Conservation (phyloP, 35 echinoderm and acorn worm genomes). For the Ophiothrix spiculata region DNA sequence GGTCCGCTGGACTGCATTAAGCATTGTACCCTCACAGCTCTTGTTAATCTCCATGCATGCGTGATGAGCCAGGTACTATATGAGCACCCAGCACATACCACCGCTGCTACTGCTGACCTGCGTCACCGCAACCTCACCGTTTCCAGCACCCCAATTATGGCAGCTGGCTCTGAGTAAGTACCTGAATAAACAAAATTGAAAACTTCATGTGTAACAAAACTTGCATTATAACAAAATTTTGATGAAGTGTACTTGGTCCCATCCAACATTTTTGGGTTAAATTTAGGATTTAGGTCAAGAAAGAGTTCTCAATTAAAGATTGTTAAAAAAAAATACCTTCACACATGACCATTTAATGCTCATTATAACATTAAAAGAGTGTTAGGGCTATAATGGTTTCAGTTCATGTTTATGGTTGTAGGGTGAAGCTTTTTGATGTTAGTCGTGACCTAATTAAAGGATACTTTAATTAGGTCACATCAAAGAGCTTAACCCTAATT, state of each 20-base stretch:
- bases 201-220: not conserved
- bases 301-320: not conserved
- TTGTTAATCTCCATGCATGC: conserved; percentile 34
- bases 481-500: too few species aligned
- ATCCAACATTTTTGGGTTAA: not conserved
- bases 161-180: conserved; percentile 86
- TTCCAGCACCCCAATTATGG: conserved; percentile 27
- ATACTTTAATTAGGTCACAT: too few species aligned
- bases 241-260: not conserved
- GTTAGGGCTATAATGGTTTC: too few species aligned
- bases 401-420: too few species aligned
- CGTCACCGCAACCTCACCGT: not conserved
- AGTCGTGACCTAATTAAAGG: too few species aligned
- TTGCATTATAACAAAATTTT: not conserved
- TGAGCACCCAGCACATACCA: conserved; percentile 47
- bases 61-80: conserved; percentile 64
- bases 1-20: conserved; percentile 35
- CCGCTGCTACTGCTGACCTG: conserved; percentile 28
- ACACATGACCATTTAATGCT: not conserved
- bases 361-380: not conserved
- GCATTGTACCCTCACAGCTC: conserved; percentile 15
- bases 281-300: not conserved
- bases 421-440: too few species aligned
- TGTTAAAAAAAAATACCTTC: not conserved
- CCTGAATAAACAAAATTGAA: not conserved